A percentile compares a stretch with the other conserved stretches of the same genome.
Conservation (phyloP, 2,888 invertebrate species). For the Leptopterna dolabrata region DNA sequence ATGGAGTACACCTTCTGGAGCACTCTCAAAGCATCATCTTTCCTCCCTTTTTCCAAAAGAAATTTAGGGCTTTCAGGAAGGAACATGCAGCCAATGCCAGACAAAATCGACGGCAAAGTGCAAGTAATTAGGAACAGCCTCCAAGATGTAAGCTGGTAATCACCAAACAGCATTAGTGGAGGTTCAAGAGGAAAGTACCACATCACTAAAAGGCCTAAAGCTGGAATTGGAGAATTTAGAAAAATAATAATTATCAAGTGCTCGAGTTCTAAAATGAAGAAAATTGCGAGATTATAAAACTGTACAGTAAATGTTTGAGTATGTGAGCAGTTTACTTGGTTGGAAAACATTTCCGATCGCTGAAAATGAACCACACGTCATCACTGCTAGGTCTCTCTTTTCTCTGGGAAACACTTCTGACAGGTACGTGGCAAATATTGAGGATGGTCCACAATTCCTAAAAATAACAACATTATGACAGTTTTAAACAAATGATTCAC, state of each 20-base stretch:
- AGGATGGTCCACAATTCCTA: slow-evolving; percentile 78
- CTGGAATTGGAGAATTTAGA: neutral
- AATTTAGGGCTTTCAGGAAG: slow-evolving; percentile 84
- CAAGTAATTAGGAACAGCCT: slow-evolving; percentile 68
- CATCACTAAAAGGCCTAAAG: neutral
- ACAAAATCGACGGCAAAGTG: slow-evolving; percentile 75
- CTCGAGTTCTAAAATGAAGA: too few species aligned
- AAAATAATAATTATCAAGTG: too few species aligned
- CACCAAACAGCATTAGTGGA: neutral
- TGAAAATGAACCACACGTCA: slow-evolving; percentile 75
- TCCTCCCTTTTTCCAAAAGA: slow-evolving; percentile 76
- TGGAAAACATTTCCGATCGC: slow-evolving; percentile 73
- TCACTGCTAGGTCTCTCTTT: slow-evolving; percentile 75
- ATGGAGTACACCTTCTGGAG: slow-evolving; percentile 74
- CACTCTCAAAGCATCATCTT: slow-evolving; percentile 75
- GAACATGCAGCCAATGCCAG: slow-evolving; percentile 72
- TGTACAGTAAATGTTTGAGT: neutral
- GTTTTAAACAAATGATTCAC: neutral
- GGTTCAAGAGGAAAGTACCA: neutral
- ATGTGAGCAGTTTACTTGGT: slow-evolving; percentile 64
- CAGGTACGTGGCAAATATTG: slow-evolving; percentile 77
- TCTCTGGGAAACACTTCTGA: slow-evolving; percentile 79
- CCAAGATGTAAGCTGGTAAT: slow-evolving; percentile 68
- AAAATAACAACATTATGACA: slow-evolving; percentile 63
- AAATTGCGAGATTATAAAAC: neutral